phyloP scores from a whole-genome alignment of 2,113 vertebrate species.

The Pseudopipra pipra region DNA sequence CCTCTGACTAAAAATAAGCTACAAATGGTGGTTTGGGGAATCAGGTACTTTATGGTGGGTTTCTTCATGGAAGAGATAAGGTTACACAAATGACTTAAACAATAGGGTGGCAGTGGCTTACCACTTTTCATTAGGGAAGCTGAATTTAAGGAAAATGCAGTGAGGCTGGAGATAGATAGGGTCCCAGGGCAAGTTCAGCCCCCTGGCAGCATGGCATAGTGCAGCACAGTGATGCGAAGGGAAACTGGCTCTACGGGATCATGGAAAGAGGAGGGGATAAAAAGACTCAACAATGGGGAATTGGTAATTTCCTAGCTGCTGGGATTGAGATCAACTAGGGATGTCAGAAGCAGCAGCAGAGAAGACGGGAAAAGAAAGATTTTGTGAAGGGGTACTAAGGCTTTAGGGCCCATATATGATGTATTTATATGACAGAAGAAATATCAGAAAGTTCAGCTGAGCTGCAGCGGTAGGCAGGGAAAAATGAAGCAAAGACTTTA shows the following conservation, averaged over 20 bases:
- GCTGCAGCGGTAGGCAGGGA: neutral
- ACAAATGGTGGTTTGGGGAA: neutral
- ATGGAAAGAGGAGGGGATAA: neutral
- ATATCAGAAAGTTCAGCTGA: neutral
- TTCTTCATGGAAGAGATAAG: neutral
- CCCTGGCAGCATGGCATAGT: fast-evolving
- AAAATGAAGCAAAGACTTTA: neutral
- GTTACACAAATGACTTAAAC: neutral
- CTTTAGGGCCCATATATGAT: neutral
- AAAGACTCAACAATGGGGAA: neutral
- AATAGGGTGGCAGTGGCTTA: neutral
- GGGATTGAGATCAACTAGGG: neutral
- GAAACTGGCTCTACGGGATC: neutral
- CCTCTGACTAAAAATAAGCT: neutral
- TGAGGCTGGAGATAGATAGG: neutral
- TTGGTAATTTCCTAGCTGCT: neutral
- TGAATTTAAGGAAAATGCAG: neutral
- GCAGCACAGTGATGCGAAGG: neutral
- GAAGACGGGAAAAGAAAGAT: neutral
- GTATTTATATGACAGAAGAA: neutral
- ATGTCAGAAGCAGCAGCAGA: neutral
- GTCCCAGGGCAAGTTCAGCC: neutral
- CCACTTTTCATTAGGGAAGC: neutral
- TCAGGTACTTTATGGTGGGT: neutral
- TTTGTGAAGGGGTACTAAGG: neutral